A percentile compares a stretch with the other conserved stretches of the same genome.
Conservation (phyloP, 1,140 invertebrate species). For the Euwallacea fornicatus region DNA sequence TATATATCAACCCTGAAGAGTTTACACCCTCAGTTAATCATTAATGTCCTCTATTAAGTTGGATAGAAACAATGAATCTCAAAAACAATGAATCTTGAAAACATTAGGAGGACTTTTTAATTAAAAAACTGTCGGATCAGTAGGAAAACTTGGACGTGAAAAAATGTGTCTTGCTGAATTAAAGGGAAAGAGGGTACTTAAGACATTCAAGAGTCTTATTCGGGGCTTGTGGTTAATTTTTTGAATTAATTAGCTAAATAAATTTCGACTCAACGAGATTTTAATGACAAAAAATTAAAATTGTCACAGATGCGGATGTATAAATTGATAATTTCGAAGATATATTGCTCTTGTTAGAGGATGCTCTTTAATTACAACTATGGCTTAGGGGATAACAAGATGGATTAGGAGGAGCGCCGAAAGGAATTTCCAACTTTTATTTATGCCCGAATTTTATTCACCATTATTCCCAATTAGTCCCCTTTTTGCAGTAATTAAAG, state of each 20-base stretch:
- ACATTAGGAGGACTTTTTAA: constrained; percentile 23
- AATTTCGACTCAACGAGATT: constrained; percentile 46
- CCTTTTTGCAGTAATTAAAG: constrained; percentile 9
- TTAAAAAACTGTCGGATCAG: constrained; percentile 23
- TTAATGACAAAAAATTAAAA: constrained; percentile 52
- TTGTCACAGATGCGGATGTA: constrained; percentile 50
- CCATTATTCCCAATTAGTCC: not conserved
- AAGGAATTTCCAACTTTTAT: constrained; percentile 39
- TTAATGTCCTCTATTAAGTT: no score
- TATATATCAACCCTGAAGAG: no score
- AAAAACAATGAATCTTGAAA: no score
- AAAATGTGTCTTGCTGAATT: constrained; percentile 32
- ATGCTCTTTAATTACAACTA: constrained; percentile 48
- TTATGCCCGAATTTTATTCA: constrained; percentile 36
- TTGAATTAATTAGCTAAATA: constrained; percentile 50
- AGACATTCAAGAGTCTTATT: constrained; percentile 28
- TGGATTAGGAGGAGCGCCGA: constrained; percentile 43
- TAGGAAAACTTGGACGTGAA: constrained; percentile 18
- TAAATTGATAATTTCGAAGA: constrained; percentile 51
- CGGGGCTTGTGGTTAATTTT: constrained; percentile 46
- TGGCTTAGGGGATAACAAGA: constrained; percentile 45
- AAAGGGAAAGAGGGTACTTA: constrained; percentile 17
- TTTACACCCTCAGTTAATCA: no score
- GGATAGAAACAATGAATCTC: no score
- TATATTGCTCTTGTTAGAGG: constrained; percentile 48